Base-by-base conservation (phyloP, 2,888 invertebrate species). In the Formica aserva region DNA sequence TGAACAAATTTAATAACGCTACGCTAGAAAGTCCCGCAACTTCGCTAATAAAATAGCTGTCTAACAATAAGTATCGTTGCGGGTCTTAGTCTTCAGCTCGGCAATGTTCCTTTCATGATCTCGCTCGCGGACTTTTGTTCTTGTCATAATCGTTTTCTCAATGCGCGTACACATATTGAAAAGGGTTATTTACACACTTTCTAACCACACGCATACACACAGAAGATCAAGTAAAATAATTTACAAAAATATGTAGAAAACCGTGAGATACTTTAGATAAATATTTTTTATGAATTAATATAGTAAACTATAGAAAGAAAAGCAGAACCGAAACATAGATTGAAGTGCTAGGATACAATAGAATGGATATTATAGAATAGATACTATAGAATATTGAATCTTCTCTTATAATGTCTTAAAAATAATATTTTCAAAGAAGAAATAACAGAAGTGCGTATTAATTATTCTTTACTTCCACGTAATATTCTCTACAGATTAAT, bases 1-100 rank as follows among this genome's bases (percentile, higher is more conserved):
- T 71, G 80, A 84, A 83, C 89, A 87, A 88, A 89, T 88, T 88
- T 83, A 89, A 88, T 88, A 89, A 88, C 87, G 87, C 65, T 66
- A 57, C 45, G 67, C 77, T 26, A 41, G 65, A 84, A 89, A 88
- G 60, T 84, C 74, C 41, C 48, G 15, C 32, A 75, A 81, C 63
- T 81, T 81, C 22, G 55, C 76, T 81, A 87, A 87, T 88, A 81
- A 83, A 88, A 86, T 85, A 83, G 83, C 82, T 71, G 52, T 57
- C 74, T 29, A 29, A 52, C n/a, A 52, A 52, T 52, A 52, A 55
- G 65, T 87, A 86, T 86, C 87, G 69, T 72, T 87, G 77, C 81
- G 81, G 74, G 85, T 82, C 35, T 35, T 86, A 81, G 76, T 84
- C 75, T 63, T 76, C 62, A 45, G 22, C 35, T 32, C 83, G 48